Base-by-base conservation (phyloP, 2,888 invertebrate species). In the Drosophila putrida region DNA sequence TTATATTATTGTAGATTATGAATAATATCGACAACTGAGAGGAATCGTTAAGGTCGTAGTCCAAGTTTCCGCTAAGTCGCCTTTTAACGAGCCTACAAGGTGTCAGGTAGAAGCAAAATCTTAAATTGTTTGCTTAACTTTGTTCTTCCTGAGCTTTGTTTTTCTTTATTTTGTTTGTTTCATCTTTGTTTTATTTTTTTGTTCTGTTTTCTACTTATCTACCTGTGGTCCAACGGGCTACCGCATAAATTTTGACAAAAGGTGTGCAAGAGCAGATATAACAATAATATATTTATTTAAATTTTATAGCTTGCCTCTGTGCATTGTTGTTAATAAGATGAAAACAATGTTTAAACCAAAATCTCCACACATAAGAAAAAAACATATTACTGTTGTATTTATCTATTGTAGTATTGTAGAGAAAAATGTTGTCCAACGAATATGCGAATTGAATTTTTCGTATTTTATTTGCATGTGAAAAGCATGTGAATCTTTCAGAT, bases 1-100 rank as follows among this genome's bases (percentile, higher is more conserved):
- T 70, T 77, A 67, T 77, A 67, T 70, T 80, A 80, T 73, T 71
- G 60, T 57, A 80, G 77, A 78, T 75, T 67, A 79, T 49, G 46
- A 35, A 43, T 53, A 57, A 67, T 71, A 66, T 77, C 65, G 60
- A 15, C 41, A 41, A 15, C 13, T 6, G 5, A 8, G 31, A 4
- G n/a, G 25, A 13, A 55, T 65, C 41, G 46, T 58, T 41, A 15
- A 15, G 8, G 27, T 15, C 41, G 64, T 25, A 46, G 47, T 47
- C 35, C 53, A 50, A 55, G 15, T 25, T 27, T 0, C 10, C 39
- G 33, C 11, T 41, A 20, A 20, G 20, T 31, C 36, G 33, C 6
- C 15, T 57, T 66, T 65, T 80, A 80, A 78, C 81, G 69, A 80
- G 81, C 64, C 54, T 55, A 41, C 51, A 71, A 70, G 63, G 71